Conservation (phyloP, 2,888 invertebrate species). For the Chymomyza caudatula region DNA sequence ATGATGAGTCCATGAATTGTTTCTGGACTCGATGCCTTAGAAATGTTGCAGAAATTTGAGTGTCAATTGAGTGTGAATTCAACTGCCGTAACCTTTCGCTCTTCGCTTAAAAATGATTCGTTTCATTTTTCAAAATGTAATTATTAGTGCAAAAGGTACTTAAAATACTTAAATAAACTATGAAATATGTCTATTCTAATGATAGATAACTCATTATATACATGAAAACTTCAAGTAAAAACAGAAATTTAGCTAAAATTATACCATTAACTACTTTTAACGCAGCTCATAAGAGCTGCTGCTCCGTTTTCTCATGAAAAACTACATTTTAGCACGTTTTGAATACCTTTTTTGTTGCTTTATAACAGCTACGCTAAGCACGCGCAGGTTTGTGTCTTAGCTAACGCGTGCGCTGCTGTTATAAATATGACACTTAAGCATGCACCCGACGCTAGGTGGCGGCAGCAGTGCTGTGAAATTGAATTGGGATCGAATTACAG, state of each 20-base stretch:
- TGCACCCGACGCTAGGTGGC: constrained; percentile 39
- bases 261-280: neutral
- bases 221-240: no score
- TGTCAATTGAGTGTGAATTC: no score
- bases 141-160: no score
- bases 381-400: constrained; percentile 25
- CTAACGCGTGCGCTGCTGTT: constrained; percentile 13
- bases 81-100: no score
- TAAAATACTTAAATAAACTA: no score
- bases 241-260: neutral
- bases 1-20: no score
- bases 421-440: constrained; percentile 43
- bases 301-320: constrained; percentile 8
- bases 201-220: no score
- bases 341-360: constrained; percentile 16
- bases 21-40: no score
- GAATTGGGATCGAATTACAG: neutral
- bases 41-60: no score
- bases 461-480: constrained; percentile 19
- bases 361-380: constrained; percentile 1
- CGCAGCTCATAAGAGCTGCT: neutral
- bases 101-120: no score
- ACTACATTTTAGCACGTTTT: constrained; percentile 5
- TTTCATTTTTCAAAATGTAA: no score
- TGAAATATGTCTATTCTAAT: no score